These are phyloP conservation scores for Amphipoea lucens DNA, from an alignment of 2,888 invertebrate species.

Conservation along the genomic window DNA sequence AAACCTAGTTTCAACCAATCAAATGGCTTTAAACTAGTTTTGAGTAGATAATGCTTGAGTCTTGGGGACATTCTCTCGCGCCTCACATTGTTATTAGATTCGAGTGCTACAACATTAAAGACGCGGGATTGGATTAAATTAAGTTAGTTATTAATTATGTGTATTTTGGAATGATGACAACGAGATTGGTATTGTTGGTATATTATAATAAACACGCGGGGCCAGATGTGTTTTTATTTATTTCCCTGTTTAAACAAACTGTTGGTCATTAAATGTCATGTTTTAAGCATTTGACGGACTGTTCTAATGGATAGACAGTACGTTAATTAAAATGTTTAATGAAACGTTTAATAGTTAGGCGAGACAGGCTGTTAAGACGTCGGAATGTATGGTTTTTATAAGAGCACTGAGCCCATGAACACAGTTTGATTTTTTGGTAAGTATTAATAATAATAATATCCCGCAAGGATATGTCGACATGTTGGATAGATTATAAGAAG, in stretches of 20 bases:
- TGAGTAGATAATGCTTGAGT: background rate
- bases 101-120: background rate
- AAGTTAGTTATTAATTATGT: background rate
- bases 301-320: background rate
- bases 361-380: too few relatives aligned
- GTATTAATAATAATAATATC: too few relatives aligned
- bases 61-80: background rate
- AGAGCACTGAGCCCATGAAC: background rate
- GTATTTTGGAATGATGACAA: slow-evolving; percentile 6
- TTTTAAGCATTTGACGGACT: background rate
- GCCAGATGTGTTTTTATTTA: background rate
- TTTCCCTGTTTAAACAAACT: background rate
- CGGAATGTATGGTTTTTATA: background rate
- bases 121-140: background rate
- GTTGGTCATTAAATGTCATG: slow-evolving; percentile 2
- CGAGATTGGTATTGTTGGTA: background rate
- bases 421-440: background rate
- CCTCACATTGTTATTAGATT: background rate
- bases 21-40: background rate
- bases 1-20: background rate
- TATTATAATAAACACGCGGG: slow-evolving; percentile 34
- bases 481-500: too few relatives aligned
- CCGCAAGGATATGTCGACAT: too few relatives aligned
- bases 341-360: background rate
- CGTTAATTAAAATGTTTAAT: background rate